A percentile compares a stretch with the other conserved stretches of the same genome.
Evolutionary conservation across 2,113 vertebrate genomes (phyloP).

Genomic region (Cisticola juncidis): DNA sequence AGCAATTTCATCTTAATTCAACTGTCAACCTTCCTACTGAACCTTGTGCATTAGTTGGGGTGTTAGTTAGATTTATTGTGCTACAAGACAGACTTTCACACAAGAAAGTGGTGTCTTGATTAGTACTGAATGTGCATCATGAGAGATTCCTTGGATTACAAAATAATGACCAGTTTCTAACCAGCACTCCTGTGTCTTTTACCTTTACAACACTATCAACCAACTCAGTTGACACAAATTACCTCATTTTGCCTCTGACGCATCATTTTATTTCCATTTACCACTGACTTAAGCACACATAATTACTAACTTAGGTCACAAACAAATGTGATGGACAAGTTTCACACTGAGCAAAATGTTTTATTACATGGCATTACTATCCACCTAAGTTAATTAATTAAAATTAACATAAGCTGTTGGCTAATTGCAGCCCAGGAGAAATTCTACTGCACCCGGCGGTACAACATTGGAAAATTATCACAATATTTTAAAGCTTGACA

Average conservation of each 20-base stretch:
- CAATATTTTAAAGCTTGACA: slow-evolving; percentile 68
- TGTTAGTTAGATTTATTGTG: slow-evolving; percentile 28
- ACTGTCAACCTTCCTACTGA: slow-evolving; percentile 18
- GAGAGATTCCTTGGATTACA: slow-evolving; percentile 56
- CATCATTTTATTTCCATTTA: slow-evolving; percentile 66
- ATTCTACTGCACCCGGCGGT: slow-evolving; percentile 63
- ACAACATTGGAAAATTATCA: slow-evolving; percentile 52
- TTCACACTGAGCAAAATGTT: slow-evolving; percentile 66
- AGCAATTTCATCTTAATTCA: slow-evolving; percentile 1
- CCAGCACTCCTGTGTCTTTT: slow-evolving; percentile 53
- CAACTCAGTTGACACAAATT: slow-evolving; percentile 59
- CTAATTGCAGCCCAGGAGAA: slow-evolving; percentile 69
- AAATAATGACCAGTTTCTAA: slow-evolving; percentile 65
- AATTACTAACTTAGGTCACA: slow-evolving; percentile 68
- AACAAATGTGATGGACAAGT: slow-evolving; percentile 61
- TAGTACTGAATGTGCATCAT: slow-evolving; percentile 54
- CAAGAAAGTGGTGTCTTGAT: slow-evolving; percentile 27
- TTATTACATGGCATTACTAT: slow-evolving; percentile 56
- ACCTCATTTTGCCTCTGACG: slow-evolving; percentile 55
- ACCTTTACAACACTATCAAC: slow-evolving; percentile 64
- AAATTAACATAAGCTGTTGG: slow-evolving; percentile 70
- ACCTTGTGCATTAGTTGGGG: not conserved
- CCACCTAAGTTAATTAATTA: slow-evolving; percentile 65
- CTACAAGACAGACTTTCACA: slow-evolving; percentile 7
- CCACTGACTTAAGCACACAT: slow-evolving; percentile 62